These are phyloP conservation scores for Cryptus armator DNA, from an alignment of 2,888 invertebrate genomes.

Conservation along the genomic window DNA sequence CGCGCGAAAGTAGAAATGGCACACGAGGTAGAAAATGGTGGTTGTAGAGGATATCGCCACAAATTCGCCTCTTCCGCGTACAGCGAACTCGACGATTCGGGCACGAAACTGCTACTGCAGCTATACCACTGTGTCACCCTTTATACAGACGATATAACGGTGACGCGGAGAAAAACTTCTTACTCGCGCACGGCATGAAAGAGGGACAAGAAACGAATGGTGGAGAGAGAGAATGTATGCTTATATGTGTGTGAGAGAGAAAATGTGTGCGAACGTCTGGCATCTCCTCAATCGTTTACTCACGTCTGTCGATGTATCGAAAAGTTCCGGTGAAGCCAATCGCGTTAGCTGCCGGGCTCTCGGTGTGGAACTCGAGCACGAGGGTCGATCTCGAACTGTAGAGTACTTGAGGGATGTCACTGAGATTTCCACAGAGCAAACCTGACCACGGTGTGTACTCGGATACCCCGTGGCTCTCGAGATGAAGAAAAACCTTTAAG, in stretches of 20 bases:
- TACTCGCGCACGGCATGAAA: constrained; percentile 25
- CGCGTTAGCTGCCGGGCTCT: constrained; percentile 86
- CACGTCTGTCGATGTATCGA: constrained; percentile 92
- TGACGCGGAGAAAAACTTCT: constrained; percentile 15
- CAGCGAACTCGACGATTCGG: constrained; percentile 36
- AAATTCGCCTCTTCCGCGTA: constrained; percentile 55
- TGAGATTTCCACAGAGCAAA: constrained; percentile 90
- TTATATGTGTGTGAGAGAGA: neutral
- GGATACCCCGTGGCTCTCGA: constrained; percentile 90
- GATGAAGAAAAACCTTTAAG: constrained; percentile 91
- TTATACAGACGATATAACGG: neutral
- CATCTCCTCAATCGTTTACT: constrained; percentile 83
- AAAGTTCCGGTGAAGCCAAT: constrained; percentile 92
- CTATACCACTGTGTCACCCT: neutral
- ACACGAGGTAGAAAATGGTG: constrained; percentile 26
- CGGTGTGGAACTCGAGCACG: constrained; percentile 91
- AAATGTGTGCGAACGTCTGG: constrained; percentile 7
- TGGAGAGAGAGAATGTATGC: neutral
- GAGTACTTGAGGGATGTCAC: constrained; percentile 90
- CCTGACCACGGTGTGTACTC: constrained; percentile 92
- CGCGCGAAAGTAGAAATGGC: constrained; percentile 57
- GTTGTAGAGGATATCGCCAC: constrained; percentile 41
- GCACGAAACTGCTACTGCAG: constrained; percentile 26
- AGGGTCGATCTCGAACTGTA: constrained; percentile 92
- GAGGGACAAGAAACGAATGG: constrained; percentile 25